These are phyloP conservation scores for Cheilosia vulpina DNA, from an alignment of 2,888 invertebrate species.

Conservation along the genomic window DNA sequence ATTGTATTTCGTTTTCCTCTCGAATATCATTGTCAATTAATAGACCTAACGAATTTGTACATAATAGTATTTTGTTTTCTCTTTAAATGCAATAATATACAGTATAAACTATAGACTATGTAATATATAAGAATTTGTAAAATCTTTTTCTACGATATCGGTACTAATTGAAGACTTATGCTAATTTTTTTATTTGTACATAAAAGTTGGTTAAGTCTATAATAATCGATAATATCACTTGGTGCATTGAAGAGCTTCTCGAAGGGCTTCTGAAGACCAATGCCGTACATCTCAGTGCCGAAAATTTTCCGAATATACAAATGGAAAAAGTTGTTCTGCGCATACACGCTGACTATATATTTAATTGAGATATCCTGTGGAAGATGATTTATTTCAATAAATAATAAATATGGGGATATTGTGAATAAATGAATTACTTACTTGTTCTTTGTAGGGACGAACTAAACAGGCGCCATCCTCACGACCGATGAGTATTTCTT, in stretches of 20 bases:
- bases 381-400: background rate
- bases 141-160: conserved; percentile 77
- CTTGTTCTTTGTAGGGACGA: conserved; percentile 81
- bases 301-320: conserved; percentile 81
- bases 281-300: conserved; percentile 79
- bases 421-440: conserved; percentile 54
- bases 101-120: conserved; percentile 14
- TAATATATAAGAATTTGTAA: conserved; percentile 10
- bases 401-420: background rate
- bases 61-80: conserved; percentile 35
- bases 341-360: conserved; percentile 82
- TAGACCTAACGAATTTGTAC: conserved; percentile 60
- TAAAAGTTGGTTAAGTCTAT: conserved; percentile 79
- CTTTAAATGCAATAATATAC: conserved; percentile 35
- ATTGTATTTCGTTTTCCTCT: conserved; percentile 24
- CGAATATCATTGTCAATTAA: conserved; percentile 42
- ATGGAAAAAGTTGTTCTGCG: conserved; percentile 81
- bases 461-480: conserved; percentile 82
- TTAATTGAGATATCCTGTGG: conserved; percentile 80
- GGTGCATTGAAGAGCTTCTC: conserved; percentile 81
- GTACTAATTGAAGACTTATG: conserved; percentile 79
- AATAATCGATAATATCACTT: conserved; percentile 82
- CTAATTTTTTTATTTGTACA: conserved; percentile 82
- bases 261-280: conserved; percentile 81
- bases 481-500: conserved; percentile 79